These are phyloP conservation scores for Leptinotarsa haldemani DNA, from an alignment of 2,888 invertebrate genomes.

Conservation along the genomic window DNA sequence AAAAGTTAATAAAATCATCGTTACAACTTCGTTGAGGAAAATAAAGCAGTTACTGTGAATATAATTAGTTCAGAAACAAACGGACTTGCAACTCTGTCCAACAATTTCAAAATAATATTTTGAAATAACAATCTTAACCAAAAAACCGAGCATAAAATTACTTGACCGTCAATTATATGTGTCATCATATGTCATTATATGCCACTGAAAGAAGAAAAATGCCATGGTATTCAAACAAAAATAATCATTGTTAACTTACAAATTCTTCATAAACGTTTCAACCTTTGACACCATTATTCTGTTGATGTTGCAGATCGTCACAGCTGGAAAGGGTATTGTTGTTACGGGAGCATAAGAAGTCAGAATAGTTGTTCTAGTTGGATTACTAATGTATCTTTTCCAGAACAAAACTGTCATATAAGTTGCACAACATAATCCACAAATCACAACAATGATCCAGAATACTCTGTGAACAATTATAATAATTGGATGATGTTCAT, in stretches of 20 bases:
- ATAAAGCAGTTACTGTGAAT: too few species aligned
- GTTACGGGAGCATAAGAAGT: slow-evolving; percentile 57
- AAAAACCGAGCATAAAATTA: too few species aligned
- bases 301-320: slow-evolving; percentile 62
- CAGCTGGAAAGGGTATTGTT: slow-evolving; percentile 60
- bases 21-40: too few species aligned
- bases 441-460: slow-evolving; percentile 56
- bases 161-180: too few species aligned
- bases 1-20: too few species aligned
- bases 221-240: not conserved
- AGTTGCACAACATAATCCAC: slow-evolving; percentile 54
- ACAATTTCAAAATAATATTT: too few species aligned
- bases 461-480: slow-evolving; percentile 52
- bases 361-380: slow-evolving; percentile 59
- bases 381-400: slow-evolving; percentile 59
- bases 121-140: too few species aligned
- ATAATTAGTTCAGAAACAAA: too few species aligned
- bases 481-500: not conserved
- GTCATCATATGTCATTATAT: too few species aligned
- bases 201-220: not conserved
- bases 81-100: too few species aligned
- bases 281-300: slow-evolving; percentile 54
- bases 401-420: slow-evolving; percentile 62
- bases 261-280: slow-evolving; percentile 44
- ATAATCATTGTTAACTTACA: slow-evolving; percentile 47